Conservation (phyloP, 2,888 invertebrate genomes). For the Dicyrtomina minuta region DNA sequence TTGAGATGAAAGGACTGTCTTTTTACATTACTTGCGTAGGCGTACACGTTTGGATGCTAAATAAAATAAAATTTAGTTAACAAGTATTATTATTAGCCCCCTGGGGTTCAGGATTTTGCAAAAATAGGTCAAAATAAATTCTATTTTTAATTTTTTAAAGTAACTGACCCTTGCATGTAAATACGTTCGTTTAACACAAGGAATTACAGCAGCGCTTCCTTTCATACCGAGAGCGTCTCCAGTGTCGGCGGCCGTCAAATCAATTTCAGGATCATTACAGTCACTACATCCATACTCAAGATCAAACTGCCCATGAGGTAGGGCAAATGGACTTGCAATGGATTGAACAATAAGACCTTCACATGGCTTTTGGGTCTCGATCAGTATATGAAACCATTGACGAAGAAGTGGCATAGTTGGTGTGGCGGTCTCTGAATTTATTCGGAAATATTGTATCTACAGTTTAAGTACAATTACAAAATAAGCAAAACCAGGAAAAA, state of each 20-base stretch:
- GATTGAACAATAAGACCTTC: not conserved
- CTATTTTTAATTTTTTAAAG: too few relatives aligned
- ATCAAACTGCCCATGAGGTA: not conserved
- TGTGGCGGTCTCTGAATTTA: not conserved
- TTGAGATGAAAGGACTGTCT: not conserved
- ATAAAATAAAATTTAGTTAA: too few relatives aligned
- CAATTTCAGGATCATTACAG: not conserved
- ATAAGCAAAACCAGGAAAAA: not conserved
- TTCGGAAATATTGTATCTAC: not conserved
- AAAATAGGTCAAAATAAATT: too few relatives aligned
- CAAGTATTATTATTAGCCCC: too few relatives aligned
- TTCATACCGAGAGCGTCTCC: conserved; percentile 1
- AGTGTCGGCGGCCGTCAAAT: not conserved
- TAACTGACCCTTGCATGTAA: too few relatives aligned
- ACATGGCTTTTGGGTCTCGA: not conserved
- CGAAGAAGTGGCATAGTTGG: not conserved
- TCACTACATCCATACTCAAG: not conserved
- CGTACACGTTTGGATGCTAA: too few relatives aligned
- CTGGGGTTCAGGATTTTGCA: too few relatives aligned
- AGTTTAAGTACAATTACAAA: not conserved
- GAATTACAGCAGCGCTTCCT: not conserved
- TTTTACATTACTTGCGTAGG: too few relatives aligned
- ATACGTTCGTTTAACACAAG: not conserved
- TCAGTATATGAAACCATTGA: not conserved
- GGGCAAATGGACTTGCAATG: not conserved